Conservation (phyloP, 2,113 vertebrate species). For the Chinchilla lanigera region DNA sequence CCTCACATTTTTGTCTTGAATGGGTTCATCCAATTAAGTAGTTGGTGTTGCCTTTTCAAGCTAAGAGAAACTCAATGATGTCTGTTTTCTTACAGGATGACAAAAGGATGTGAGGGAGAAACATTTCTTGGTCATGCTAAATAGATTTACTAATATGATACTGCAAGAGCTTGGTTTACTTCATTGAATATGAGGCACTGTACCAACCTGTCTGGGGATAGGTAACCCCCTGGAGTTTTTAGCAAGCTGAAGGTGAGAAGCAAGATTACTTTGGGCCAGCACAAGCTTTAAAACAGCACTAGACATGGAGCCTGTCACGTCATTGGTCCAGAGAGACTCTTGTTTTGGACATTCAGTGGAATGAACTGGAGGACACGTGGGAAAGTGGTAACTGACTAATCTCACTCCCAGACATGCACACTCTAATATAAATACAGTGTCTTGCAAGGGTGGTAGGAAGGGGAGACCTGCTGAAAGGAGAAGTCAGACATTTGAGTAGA, state of each 20-base stretch:
- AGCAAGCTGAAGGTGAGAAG: neutral
- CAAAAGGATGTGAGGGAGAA: neutral
- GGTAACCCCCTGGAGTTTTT: neutral
- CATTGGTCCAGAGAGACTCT: neutral
- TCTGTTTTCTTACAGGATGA: neutral
- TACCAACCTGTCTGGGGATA: neutral
- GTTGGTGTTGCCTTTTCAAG: neutral
- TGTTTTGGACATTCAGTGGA: neutral
- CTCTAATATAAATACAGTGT: neutral
- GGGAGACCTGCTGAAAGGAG: neutral
- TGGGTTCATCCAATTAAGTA: neutral
- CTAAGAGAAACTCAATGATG: neutral
- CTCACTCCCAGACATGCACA: neutral
- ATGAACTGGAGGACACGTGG: neutral
- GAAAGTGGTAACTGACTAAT: neutral
- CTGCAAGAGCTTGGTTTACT: neutral
- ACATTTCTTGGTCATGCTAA: neutral
- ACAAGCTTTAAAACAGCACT: neutral
- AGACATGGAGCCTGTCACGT: neutral
- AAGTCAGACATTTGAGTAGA: neutral
- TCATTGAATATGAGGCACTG: neutral
- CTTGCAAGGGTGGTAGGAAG: neutral
- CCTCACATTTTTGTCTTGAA: neutral
- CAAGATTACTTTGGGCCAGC: fast-evolving
- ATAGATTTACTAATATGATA: neutral